Evolutionary conservation across 2,113 vertebrate genomes (phyloP).

Genomic region (Tragelaphus scriptus): DNA sequence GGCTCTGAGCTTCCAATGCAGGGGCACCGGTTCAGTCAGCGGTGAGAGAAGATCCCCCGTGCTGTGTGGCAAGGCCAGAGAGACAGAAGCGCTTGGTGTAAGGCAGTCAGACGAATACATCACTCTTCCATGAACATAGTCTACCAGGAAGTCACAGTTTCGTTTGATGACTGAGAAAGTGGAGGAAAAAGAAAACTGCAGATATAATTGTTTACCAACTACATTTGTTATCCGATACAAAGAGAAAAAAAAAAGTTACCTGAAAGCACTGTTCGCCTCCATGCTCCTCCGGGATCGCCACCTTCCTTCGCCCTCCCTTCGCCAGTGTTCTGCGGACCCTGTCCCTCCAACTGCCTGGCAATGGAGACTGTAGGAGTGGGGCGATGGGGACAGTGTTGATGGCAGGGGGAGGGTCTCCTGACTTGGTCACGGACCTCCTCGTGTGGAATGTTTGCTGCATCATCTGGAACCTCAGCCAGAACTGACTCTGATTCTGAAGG

Average conservation of each 20-base stretch:
- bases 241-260: neutral
- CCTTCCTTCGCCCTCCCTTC: neutral
- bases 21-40: neutral
- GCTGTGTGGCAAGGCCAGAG: neutral
- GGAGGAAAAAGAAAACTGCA: neutral
- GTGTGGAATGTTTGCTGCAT: constrained; percentile 72
- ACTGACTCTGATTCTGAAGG: constrained; percentile 59
- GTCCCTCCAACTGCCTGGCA: neutral
- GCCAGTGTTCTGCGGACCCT: neutral
- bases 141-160: neutral
- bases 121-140: fast-evolving
- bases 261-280: fast-evolving
- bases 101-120: neutral
- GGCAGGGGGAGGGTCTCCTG: neutral
- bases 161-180: neutral
- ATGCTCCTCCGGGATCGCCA: neutral
- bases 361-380: fast-evolving
- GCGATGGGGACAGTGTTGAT: neutral
- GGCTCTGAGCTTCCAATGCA: neutral
- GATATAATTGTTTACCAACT: neutral
- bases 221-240: neutral
- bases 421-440: neutral
- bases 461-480: constrained; percentile 71
- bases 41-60: neutral
- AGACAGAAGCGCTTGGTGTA: no score